Percentiles rank a stretch among this genome's conserved stretches.
Conservation (phyloP, 2,888 invertebrate genomes). For the Clitarchus hookeri region DNA sequence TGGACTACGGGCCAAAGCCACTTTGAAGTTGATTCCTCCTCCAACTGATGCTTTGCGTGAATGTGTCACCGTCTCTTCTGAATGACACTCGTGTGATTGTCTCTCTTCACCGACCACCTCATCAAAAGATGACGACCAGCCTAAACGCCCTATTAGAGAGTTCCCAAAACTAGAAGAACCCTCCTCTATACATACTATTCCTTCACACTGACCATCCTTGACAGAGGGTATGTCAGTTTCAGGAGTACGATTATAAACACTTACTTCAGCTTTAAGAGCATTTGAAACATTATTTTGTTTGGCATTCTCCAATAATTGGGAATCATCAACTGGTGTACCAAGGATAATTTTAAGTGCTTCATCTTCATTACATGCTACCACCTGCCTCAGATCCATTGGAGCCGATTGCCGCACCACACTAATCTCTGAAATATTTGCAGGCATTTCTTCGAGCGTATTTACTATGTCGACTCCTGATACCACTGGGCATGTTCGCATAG, state of each 20-base stretch:
- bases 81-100: background rate
- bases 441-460: slow-evolving; percentile 51
- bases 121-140: slow-evolving; percentile 66
- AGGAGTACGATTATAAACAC: background rate
- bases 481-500: slow-evolving; percentile 74
- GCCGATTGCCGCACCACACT: slow-evolving; percentile 33
- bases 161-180: slow-evolving; percentile 60
- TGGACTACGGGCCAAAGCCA: slow-evolving; percentile 46
- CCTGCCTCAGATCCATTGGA: slow-evolving; percentile 33
- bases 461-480: slow-evolving; percentile 70
- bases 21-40: background rate
- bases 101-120: slow-evolving; percentile 51
- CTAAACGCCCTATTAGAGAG: slow-evolving; percentile 66
- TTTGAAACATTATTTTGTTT: background rate
- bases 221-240: background rate
- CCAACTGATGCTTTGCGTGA: slow-evolving; percentile 27
- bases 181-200: slow-evolving; percentile 39
- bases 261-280: background rate
- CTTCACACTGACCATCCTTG: slow-evolving; percentile 20
- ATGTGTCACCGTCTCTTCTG: slow-evolving; percentile 48
- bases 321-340: slow-evolving; percentile 53
- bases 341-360: slow-evolving; percentile 74
- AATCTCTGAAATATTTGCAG: slow-evolving; percentile 41
- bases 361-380: slow-evolving; percentile 63
- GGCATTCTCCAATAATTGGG: slow-evolving; percentile 42